These are phyloP conservation scores for Otus sunia DNA, from an alignment of 2,113 vertebrate genomes.

Conservation along the genomic window DNA sequence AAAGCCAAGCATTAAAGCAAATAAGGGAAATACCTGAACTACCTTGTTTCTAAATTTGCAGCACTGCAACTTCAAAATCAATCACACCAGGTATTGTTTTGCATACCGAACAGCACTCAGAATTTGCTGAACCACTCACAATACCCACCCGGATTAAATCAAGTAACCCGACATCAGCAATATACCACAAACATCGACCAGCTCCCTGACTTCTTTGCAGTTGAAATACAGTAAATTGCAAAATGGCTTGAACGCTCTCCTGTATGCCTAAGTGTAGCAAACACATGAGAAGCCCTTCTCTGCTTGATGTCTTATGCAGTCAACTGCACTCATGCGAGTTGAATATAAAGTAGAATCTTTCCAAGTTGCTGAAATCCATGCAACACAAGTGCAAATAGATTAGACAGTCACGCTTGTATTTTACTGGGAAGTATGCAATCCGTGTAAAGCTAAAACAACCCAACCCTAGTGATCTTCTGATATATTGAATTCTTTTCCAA, in stretches of 20 bases:
- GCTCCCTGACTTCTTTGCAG: background rate
- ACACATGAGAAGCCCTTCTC: background rate
- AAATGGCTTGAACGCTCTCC: background rate
- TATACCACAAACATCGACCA: background rate
- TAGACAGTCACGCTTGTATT: background rate
- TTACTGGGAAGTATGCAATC: background rate
- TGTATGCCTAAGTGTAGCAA: background rate
- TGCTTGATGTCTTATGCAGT: background rate
- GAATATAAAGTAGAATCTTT: background rate
- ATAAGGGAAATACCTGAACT: background rate
- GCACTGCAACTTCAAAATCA: background rate
- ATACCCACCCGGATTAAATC: background rate
- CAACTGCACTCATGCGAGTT: background rate
- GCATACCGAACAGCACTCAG: background rate
- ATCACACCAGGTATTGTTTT: background rate
- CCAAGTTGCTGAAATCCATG: background rate
- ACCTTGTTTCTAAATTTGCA: background rate
- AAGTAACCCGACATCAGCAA: background rate
- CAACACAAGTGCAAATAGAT: background rate
- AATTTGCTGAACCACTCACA: background rate
- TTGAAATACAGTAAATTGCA: background rate
- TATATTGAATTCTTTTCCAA: background rate
- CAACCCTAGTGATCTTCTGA: background rate
- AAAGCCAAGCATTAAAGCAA: background rate
- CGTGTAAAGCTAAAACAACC: background rate